Evolutionary conservation across 2,113 vertebrate genomes (phyloP), one percentile per base, ranked within the genome.

Genomic region (Grantiella picta): DNA sequence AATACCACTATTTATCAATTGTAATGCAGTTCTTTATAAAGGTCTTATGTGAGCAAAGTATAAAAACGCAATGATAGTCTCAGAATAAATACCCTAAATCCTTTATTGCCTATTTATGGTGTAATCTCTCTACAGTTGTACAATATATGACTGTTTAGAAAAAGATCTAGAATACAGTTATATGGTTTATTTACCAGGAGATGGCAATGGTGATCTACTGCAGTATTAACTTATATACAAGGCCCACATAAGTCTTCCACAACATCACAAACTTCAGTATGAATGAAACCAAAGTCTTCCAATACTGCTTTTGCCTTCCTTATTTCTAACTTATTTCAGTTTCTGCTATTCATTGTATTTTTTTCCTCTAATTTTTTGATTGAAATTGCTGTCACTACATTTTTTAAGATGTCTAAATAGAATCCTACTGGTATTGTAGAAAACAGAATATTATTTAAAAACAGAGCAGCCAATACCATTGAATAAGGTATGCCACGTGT

Each of bases 161-260:
- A 94, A 91, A 93, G 60, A 65, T 66, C 92, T 84, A 75, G 81
- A 92, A 90, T 53, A 35, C 68, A 85, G 96, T 95, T 92, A 78
- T 97, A 92, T 97, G 72, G 78, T 95, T 91, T 93, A 65, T 92
- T 96, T 93, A 96, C 97, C 98, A 98, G 97, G 85, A 98, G 98
- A 96, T 98, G 98, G 98, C 98, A 98, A 97, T 98, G 93, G 97
- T 94, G 97, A 96, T 98, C 98, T 98, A 93, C 96, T 97, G 92
- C 95, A 95, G 49, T 49, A 57, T 82, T 92, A 93, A 86, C 42
- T 53, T 72, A 52, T 70, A 36, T 79, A 82, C 24, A 47, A 52
- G 47, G 28, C 17, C 38, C 66, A 33, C 57, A 56, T 73, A 83
- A 91, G 70, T 94, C 86, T 91, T 91, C 72, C 5, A 15, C 66